Percentiles rank a stretch among this genome's conserved stretches.
These are phyloP conservation scores for Periophthalmus magnuspinnatus DNA, from an alignment of 2,797 vertebrate species.

Conservation along the genomic window DNA sequence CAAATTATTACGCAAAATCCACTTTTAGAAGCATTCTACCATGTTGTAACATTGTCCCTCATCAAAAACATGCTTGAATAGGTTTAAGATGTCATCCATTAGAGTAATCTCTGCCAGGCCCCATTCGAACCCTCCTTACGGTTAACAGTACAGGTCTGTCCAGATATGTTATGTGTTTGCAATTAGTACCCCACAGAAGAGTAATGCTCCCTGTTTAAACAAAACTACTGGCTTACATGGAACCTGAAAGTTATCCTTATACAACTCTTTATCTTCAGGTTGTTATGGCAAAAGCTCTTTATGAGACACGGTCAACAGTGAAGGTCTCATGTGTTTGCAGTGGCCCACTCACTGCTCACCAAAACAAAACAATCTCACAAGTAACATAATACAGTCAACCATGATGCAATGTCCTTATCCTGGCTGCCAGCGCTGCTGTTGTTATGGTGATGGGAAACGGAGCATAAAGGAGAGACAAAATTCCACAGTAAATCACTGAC, in stretches of 20 bases:
- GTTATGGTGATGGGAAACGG: constrained; percentile 37
- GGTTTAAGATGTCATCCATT: too few relatives aligned
- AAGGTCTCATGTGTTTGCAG: constrained; percentile 55
- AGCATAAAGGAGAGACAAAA: constrained; percentile 20
- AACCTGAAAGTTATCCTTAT: neutral
- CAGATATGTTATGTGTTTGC: too few relatives aligned
- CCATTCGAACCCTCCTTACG: too few relatives aligned
- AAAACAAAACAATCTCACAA: neutral
- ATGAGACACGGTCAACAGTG: constrained; percentile 44
- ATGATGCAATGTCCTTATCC: constrained; percentile 29
- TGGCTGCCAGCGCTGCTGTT: constrained; percentile 25
- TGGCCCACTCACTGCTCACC: constrained; percentile 15
- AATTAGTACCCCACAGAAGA: too few relatives aligned
- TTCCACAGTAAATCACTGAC: constrained; percentile 1
- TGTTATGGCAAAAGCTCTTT: constrained; percentile 41
- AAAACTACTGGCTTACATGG: neutral
- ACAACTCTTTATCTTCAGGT: constrained; percentile 14
- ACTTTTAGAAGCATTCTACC: too few relatives aligned
- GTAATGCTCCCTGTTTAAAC: too few relatives aligned
- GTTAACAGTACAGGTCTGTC: too few relatives aligned
- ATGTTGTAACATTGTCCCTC: too few relatives aligned
- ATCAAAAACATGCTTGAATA: too few relatives aligned
- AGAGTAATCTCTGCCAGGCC: too few relatives aligned
- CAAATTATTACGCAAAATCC: too few relatives aligned
- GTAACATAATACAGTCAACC: constrained; percentile 26